phyloP scores from a whole-genome alignment of 2,888 invertebrate genomes.

The Stenodema calcarata region DNA sequence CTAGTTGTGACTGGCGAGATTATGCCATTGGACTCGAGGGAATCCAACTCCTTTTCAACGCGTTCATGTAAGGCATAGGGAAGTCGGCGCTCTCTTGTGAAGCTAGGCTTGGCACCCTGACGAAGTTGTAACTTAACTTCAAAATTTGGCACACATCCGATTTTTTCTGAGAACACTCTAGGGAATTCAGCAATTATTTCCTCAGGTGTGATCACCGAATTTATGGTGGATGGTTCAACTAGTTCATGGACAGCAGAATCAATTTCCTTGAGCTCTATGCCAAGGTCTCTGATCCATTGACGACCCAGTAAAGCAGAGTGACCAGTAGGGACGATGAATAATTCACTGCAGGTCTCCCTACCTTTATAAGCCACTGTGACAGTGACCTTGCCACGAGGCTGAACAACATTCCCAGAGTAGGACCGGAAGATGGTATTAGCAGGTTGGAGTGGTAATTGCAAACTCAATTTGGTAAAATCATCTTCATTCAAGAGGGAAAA shows the following conservation, averaged over 20 bases:
- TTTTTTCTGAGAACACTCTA: background rate
- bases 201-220: background rate
- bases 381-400: conserved; percentile 1
- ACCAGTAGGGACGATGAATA: conserved; percentile 39
- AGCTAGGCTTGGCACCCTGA: conserved; percentile 40
- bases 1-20: conserved; percentile 46
- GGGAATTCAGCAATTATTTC: background rate
- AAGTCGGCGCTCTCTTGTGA: conserved; percentile 31
- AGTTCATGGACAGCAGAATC: background rate
- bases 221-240: background rate
- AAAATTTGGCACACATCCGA: conserved; percentile 50
- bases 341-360: background rate
- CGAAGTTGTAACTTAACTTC: conserved; percentile 40
- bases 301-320: conserved; percentile 27
- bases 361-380: background rate
- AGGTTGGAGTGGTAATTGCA: background rate
- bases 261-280: conserved; percentile 15
- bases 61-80: conserved; percentile 43
- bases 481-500: background rate
- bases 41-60: conserved; percentile 42
- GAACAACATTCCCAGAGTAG: conserved; percentile 13
- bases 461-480: background rate
- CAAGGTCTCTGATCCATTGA: conserved; percentile 32
- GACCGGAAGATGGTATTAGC: background rate
- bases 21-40: conserved; percentile 38